Evolutionary conservation across 2,888 invertebrate genomes (phyloP), one percentile per base, ranked within the genome.

Genomic region (Lymantria dispar): DNA sequence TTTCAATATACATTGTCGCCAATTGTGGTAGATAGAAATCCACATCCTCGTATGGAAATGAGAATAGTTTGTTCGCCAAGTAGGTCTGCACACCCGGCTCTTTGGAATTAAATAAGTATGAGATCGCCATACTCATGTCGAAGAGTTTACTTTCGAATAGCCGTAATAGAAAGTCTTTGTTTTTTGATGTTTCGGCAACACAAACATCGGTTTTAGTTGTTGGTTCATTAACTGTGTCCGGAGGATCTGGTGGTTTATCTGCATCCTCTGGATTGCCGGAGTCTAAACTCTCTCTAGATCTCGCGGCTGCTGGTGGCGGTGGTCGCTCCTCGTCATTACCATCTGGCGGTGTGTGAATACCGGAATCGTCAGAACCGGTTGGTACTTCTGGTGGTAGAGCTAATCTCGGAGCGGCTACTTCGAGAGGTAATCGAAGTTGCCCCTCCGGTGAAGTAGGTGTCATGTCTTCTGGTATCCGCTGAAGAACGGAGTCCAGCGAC

Each of bases 1-100:
- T 98, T 92, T 99, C 98, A 86, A 99, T 97, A 85, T 99, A 99
- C 97, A 99, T 98, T 75, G 98, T 98, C 75, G 99, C 96, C 76
- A 99, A 91, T 89, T 99, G 99, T 44, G 99, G 99, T 81, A 99
- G 94, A 91, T 99, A 99, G 85, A 99, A 98, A 92, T 99, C 99
- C 60, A 99, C 98, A 68, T 98, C 98, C 62, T 93, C 93, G 82
- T 97, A 94, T 31, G 95, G 95, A 86, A 99, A 99, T 85, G 96
- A 97, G 89, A 99, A 99, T 91, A 99, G 95, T 88, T 98, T 97
- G 92, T 99, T 99, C 61, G 98, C 99, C 81, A 99, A 95, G 91
- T 99, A 99, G 72, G 97, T 96, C 78, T 99, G 97, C 62, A 99
- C 99, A 56, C 99, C 99, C 38, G 98, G 97, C 84, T 99, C 99